phyloP scores from a whole-genome alignment of 2,888 invertebrate genomes.

The Lasioglossum oenotherae region DNA sequence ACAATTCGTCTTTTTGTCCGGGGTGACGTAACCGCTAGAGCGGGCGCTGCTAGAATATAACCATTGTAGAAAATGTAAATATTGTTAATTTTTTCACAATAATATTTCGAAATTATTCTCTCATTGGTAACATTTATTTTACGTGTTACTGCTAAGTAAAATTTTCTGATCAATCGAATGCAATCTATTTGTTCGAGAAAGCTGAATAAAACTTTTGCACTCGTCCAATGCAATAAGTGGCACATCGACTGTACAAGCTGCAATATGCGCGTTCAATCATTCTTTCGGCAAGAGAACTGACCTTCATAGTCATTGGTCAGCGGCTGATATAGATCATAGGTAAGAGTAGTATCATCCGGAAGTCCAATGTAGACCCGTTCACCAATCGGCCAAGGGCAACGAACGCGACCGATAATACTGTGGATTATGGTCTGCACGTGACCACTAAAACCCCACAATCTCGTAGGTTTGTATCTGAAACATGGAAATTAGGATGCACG shows the following conservation, averaged over 20 bases:
- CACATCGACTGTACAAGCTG: background rate
- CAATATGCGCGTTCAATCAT: background rate
- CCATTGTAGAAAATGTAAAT: too few species aligned
- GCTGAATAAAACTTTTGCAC: background rate
- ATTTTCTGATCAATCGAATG: background rate
- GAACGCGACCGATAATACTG: conserved; percentile 93
- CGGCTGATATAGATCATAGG: conserved; percentile 96
- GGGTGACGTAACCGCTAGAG: too few species aligned
- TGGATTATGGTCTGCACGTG: conserved; percentile 97
- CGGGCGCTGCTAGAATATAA: too few species aligned
- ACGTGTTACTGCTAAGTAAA: too few species aligned
- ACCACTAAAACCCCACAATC: conserved; percentile 97
- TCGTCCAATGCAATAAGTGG: background rate
- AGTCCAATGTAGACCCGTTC: conserved; percentile 91
- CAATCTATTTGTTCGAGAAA: background rate
- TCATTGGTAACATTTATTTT: too few species aligned
- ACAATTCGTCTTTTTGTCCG: too few species aligned
- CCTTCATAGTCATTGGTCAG: conserved; percentile 90
- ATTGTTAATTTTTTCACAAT: too few species aligned
- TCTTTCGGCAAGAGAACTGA: conserved; percentile 77
- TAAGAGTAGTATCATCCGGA: conserved; percentile 94
- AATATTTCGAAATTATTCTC: too few species aligned
- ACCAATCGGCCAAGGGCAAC: conserved; percentile 95
- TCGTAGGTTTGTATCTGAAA: conserved; percentile 93
- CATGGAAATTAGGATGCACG: conserved; percentile 87